A percentile compares a stretch with the other conserved stretches of the same genome.
phyloP scores from a whole-genome alignment of 2,797 vertebrate species.

The Vultur gryphus region DNA sequence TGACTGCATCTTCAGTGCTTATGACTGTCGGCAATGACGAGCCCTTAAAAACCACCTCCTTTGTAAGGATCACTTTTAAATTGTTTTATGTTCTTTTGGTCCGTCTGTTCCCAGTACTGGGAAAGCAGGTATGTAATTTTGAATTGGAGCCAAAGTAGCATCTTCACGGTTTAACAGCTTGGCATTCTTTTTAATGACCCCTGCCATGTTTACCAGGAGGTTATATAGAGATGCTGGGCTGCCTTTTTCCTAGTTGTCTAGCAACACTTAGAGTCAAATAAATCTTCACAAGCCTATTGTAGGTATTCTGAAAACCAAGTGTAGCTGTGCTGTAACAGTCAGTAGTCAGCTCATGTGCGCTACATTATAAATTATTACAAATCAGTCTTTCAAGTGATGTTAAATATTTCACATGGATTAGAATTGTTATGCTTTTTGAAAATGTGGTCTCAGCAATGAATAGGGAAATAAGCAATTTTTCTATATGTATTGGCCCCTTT shows the following conservation, averaged over 20 bases:
- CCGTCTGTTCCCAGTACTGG: not conserved
- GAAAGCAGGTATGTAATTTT: not conserved
- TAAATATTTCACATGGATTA: not conserved
- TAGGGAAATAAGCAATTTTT: not conserved
- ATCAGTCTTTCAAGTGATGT: not conserved
- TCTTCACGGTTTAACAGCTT: slow-evolving; percentile 3
- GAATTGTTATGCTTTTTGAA: not conserved
- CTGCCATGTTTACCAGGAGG: not conserved
- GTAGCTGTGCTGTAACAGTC: not conserved
- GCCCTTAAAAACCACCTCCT: not conserved
- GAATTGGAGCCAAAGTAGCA: not conserved
- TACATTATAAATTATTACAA: not conserved
- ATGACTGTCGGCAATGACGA: not conserved
- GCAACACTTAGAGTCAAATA: not conserved
- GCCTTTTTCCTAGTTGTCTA: not conserved
- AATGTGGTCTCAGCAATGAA: not conserved
- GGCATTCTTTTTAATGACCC: not conserved
- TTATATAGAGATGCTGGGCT: not conserved
- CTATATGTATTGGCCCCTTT: accelerated
- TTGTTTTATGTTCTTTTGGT: not conserved
- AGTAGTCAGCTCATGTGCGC: not conserved
- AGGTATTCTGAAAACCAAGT: not conserved
- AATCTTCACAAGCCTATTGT: not conserved
- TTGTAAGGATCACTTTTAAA: not conserved
- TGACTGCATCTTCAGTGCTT: not conserved